phyloP scores from a whole-genome alignment of 2,888 invertebrate species.

The Drosophila melanosoma region DNA sequence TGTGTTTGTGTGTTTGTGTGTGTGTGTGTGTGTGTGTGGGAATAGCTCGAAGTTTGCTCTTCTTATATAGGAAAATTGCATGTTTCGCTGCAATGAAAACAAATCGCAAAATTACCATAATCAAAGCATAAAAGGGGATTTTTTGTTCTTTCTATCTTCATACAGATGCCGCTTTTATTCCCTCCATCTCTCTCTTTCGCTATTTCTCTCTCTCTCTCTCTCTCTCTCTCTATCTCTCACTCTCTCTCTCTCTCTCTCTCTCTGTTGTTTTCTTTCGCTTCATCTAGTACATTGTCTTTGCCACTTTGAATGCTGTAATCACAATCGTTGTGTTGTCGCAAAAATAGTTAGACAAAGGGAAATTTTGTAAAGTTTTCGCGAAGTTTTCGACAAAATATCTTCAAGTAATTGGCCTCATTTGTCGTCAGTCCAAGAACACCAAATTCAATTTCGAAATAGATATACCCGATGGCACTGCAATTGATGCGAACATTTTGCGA shows the following conservation, averaged over 20 bases:
- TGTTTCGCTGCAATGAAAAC: conserved; percentile 75
- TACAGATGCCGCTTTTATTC: conserved; percentile 31
- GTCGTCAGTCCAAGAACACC: conserved; percentile 41
- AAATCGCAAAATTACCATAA: conserved; percentile 76
- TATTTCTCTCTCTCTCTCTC: conserved; percentile 21
- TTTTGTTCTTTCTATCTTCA: conserved; percentile 45
- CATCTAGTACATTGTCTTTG: conserved; percentile 1
- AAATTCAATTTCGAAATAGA: conserved; percentile 62
- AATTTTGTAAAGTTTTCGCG: conserved; percentile 52
- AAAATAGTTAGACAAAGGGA: conserved; percentile 56
- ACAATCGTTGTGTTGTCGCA: conserved; percentile 53
- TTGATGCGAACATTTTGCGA: conserved; percentile 50
- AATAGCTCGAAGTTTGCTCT: conserved; percentile 29
- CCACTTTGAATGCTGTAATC: conserved; percentile 33
- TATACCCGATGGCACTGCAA: conserved; percentile 61
- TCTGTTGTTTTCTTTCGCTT: background rate
- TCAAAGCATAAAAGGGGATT: conserved; percentile 71
- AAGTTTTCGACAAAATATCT: conserved; percentile 43
- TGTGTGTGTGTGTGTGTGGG: conserved; percentile 19
- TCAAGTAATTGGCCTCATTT: conserved; percentile 72
- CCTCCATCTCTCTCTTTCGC: background rate
- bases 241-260: background rate
- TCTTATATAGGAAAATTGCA: conserved; percentile 64
- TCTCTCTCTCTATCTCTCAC: conserved; percentile 21
- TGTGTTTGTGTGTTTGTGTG: conserved; percentile 17